Conservation (phyloP, 1,140 invertebrate species). For the Luehdorfia chinensis region DNA sequence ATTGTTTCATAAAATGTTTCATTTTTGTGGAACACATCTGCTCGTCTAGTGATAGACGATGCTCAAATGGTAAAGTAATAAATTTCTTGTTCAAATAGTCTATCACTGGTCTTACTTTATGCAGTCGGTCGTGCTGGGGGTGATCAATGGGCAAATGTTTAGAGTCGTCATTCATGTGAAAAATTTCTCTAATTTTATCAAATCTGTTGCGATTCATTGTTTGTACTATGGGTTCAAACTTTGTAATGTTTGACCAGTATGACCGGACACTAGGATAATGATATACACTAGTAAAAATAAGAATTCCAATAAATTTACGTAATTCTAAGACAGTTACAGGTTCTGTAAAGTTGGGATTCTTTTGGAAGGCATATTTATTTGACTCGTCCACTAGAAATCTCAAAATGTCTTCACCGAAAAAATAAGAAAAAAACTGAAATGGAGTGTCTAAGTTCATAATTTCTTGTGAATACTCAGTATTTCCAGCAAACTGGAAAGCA, state of each 20-base stretch:
- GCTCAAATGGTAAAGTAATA: slow-evolving; percentile 41
- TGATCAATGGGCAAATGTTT: slow-evolving; percentile 36
- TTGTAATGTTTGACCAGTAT: slow-evolving; percentile 43
- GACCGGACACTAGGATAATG: slow-evolving; percentile 43
- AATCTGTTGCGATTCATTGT: slow-evolving; percentile 45
- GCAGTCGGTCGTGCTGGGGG: slow-evolving; percentile 46
- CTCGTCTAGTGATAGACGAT: slow-evolving; percentile 38
- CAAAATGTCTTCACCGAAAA: slow-evolving; percentile 42
- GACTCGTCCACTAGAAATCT: slow-evolving; percentile 40
- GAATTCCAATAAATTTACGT: slow-evolving; percentile 47
- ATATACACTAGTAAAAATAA: slow-evolving; percentile 45
- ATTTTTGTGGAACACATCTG: slow-evolving; percentile 70
- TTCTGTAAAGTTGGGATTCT: slow-evolving; percentile 41
- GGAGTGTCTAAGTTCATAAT: slow-evolving; percentile 44
- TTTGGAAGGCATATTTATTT: slow-evolving; percentile 45
- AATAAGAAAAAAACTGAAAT: slow-evolving; percentile 49
- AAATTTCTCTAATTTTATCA: slow-evolving; percentile 40
- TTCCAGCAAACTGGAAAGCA: slow-evolving; percentile 47
- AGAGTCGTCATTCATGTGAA: slow-evolving; percentile 35
- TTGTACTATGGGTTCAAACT: slow-evolving; percentile 41
- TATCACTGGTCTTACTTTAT: slow-evolving; percentile 43
- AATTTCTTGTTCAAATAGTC: slow-evolving; percentile 33
- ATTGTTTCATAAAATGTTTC: slow-evolving; percentile 57
- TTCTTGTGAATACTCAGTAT: slow-evolving; percentile 42
- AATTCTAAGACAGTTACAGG: slow-evolving; percentile 41